Percentiles rank a stretch among this genome's conserved stretches.
These are phyloP conservation scores for Dryas iulia DNA, from an alignment of 1,140 invertebrate genomes.

Conservation along the genomic window DNA sequence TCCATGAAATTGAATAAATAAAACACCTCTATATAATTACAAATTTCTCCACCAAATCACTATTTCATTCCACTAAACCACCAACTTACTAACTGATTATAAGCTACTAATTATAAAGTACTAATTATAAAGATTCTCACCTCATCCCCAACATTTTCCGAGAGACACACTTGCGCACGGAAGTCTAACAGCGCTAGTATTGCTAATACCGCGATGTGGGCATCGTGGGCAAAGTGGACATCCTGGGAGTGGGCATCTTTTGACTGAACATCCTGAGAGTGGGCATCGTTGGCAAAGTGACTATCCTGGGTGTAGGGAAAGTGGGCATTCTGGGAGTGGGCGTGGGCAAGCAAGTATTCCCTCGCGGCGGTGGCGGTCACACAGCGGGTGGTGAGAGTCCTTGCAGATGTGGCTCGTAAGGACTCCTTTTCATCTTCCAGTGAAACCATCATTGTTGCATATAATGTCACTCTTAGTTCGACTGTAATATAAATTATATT, in stretches of 20 bases:
- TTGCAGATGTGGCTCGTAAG: constrained; percentile 33
- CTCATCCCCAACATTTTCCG: constrained; percentile 56
- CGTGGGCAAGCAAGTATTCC: not conserved
- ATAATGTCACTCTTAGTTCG: constrained; percentile 50
- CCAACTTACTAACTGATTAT: too few species aligned
- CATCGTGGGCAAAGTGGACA: not conserved
- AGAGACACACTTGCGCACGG: constrained; percentile 46
- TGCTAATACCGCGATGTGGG: constrained; percentile 18
- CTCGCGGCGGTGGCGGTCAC: not conserved
- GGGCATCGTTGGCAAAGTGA: not conserved
- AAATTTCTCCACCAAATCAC: too few species aligned
- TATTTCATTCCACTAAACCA: too few species aligned
- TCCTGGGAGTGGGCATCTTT: too few species aligned
- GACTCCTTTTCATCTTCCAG: constrained; percentile 56
- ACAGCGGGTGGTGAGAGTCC: constrained; percentile 12
- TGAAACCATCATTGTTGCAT: constrained; percentile 44
- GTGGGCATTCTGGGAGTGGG: not conserved
- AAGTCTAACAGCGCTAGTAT: constrained; percentile 53
- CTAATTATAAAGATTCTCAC: constrained; percentile 24
- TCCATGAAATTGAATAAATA: too few species aligned
- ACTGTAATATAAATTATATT: constrained; percentile 45
- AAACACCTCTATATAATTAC: too few species aligned
- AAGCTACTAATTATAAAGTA: too few species aligned
- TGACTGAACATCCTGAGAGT: not conserved
- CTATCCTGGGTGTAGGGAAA: not conserved